Percentiles rank a stretch among this genome's conserved stretches.
These are phyloP conservation scores for Eretmocerus hayati DNA, from an alignment of 2,888 invertebrate genomes.

Conservation along the genomic window DNA sequence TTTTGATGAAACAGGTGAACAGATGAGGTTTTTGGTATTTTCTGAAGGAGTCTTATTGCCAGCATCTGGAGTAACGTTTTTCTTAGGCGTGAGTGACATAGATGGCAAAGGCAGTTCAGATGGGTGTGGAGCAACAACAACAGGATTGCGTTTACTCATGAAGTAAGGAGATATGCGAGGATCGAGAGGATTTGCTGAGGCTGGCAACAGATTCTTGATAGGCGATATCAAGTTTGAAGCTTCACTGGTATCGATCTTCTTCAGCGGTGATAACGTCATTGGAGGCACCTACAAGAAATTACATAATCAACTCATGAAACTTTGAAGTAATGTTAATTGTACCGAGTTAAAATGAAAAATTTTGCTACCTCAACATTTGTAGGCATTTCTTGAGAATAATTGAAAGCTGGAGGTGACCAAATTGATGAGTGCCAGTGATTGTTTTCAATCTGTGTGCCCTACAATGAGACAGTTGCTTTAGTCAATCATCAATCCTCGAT, in stretches of 20 bases:
- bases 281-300: slow-evolving; percentile 34
- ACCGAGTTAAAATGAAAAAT: background rate
- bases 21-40: background rate
- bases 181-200: slow-evolving; percentile 40
- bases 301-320: background rate
- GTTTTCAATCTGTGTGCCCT: slow-evolving; percentile 19
- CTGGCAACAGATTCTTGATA: slow-evolving; percentile 38
- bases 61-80: slow-evolving; percentile 21
- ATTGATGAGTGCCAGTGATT: slow-evolving; percentile 39
- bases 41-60: background rate
- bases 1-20: slow-evolving; percentile 13
- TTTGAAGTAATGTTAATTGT: background rate
- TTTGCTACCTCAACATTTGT: slow-evolving; percentile 34
- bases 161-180: slow-evolving; percentile 40
- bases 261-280: slow-evolving; percentile 36
- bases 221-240: slow-evolving; percentile 37
- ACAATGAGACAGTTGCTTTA: too few species aligned
- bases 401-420: slow-evolving; percentile 39
- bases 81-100: slow-evolving; percentile 37
- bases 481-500: too few species aligned
- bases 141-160: slow-evolving; percentile 28
- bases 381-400: slow-evolving; percentile 29
- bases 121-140: slow-evolving; percentile 41
- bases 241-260: slow-evolving; percentile 29
- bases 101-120: slow-evolving; percentile 43